These are phyloP conservation scores for Mongoloraphidia duomilia DNA, from an alignment of 2,888 invertebrate species.

Conservation along the genomic window DNA sequence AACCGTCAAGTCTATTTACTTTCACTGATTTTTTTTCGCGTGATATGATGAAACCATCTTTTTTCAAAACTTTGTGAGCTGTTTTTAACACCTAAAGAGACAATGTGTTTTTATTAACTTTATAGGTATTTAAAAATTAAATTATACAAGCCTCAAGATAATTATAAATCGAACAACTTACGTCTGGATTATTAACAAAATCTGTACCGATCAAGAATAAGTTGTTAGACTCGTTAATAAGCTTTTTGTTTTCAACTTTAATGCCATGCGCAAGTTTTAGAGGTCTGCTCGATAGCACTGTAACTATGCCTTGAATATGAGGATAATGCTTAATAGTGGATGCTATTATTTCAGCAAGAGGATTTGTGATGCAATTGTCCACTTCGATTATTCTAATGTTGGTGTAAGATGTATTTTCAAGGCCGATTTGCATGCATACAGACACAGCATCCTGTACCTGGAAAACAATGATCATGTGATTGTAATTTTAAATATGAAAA, in stretches of 20 bases:
- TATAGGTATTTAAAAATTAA: too few species aligned
- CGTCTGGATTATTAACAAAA: conserved; percentile 34
- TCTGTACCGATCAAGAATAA: conserved; percentile 22
- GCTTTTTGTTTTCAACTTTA: conserved; percentile 44
- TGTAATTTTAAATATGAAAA: not conserved
- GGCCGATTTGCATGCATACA: conserved; percentile 48
- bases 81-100: conserved; percentile 29
- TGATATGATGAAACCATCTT: conserved; percentile 44
- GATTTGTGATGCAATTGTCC: conserved; percentile 24
- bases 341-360: conserved; percentile 38
- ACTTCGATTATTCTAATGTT: conserved; percentile 41
- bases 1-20: conserved; percentile 29
- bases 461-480: not conserved
- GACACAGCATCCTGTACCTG: conserved; percentile 30
- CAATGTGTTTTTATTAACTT: too few species aligned
- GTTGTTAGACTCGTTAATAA: conserved; percentile 24
- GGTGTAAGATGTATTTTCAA: conserved; percentile 51
- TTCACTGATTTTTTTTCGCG: conserved; percentile 38
- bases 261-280: conserved; percentile 35
- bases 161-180: conserved; percentile 19
- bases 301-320: conserved; percentile 49
- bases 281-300: conserved; percentile 37
- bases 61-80: conserved; percentile 34
- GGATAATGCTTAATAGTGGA: conserved; percentile 52
- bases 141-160: not conserved